Evolutionary conservation across 2,888 invertebrate genomes (phyloP), one percentile per base, ranked within the genome.

Genomic region (Drosophila cyrtoloma): DNA sequence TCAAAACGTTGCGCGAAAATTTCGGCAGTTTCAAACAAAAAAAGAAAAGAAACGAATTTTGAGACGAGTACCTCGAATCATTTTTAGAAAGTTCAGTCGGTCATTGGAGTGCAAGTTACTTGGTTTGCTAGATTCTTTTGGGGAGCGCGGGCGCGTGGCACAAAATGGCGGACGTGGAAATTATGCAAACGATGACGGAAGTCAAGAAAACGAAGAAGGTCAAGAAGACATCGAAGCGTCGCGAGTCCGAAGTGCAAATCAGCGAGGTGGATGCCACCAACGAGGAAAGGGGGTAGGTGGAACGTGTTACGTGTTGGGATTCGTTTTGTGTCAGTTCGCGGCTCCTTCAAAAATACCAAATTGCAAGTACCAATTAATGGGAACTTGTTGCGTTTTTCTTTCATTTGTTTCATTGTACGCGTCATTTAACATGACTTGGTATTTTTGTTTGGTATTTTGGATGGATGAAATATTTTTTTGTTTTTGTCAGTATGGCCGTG

Each of bases 161-260:
- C 68, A 93, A 93, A 94, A 98, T 98, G 98, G 97, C 97, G 94
- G 98, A 98, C 95, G 97, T 97, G 92, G 97, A 97, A 94, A 96
- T 97, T 85, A 96, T 97, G 95, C 96, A 97, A 95, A 96, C 97
- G 94, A 96, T 95, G 94, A 96, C 97, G 93, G 97, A 97, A 92
- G 97, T 96, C 93, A 96, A 96, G 94, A 96, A 97, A 94, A 96
- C 97, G 93, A 97, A 97, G 94, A 98, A 97, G 95, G 97, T 97
- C 94, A 98, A 97, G 95, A 97, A 97, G 95, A 96, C 96, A 89
- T 96, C 96, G 93, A 96, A 96, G 92, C 96, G 96, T 91, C 96
- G 97, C 94, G 96, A 97, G 93, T 96, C 97, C 92, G 97, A 97
- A 94, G 96, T 97, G 93, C 96, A 96, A 94, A 96, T 97, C 94